phyloP scores from a whole-genome alignment of 92 coral and sea anemone species.

The Metridium senile region DNA sequence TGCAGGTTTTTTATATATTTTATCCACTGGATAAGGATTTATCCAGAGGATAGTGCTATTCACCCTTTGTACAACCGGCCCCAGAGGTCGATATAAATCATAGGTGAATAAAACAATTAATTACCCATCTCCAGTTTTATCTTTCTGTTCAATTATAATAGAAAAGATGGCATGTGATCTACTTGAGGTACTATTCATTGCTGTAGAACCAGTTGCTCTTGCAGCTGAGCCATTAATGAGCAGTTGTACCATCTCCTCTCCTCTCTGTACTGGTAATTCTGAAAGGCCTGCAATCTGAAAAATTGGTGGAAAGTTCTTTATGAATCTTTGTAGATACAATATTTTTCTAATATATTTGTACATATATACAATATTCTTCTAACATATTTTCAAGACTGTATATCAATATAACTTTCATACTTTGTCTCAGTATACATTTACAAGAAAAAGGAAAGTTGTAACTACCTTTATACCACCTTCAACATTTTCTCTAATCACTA shows the following conservation, averaged over 20 bases:
- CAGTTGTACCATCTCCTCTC: constrained; percentile 69
- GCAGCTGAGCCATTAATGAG: constrained; percentile 88
- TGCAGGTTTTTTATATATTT: no score
- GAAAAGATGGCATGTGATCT: constrained; percentile 94
- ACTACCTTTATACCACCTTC: constrained; percentile 94
- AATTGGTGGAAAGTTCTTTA: not conserved
- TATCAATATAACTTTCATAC: no score
- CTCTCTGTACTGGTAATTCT: constrained; percentile 72
- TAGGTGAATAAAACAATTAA: not conserved
- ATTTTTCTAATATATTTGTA: no score
- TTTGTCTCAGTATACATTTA: no score
- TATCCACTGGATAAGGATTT: no score
- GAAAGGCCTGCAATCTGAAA: constrained; percentile 84
- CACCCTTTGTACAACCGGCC: no score
- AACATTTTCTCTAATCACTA: constrained; percentile 74
- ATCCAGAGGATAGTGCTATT: no score
- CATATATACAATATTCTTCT: no score
- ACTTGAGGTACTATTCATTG: constrained; percentile 90
- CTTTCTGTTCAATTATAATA: constrained; percentile 73
- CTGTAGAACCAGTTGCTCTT: constrained; percentile 89
- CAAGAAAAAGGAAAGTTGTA: no score
- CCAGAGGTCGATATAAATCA: not conserved
- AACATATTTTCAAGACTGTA: no score
- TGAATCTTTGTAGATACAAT: no score
- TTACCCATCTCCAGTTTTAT: constrained; percentile 50